Conservation (phyloP, 2,113 vertebrate species). For the Cryptomyrus ogoouensis region DNA sequence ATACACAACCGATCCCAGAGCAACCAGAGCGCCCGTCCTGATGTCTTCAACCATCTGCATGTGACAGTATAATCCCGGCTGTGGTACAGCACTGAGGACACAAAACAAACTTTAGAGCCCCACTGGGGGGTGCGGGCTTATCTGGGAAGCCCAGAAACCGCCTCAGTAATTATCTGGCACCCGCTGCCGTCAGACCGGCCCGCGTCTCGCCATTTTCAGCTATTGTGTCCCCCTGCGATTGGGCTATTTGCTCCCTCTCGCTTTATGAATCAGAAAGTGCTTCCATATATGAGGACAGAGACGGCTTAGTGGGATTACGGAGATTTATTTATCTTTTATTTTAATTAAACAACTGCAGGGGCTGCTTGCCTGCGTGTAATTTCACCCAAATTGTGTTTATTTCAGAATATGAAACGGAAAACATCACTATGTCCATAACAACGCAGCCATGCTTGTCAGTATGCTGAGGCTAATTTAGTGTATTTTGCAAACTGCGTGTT, state of each 20-base stretch:
- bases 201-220: not conserved
- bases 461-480: not conserved
- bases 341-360: not conserved
- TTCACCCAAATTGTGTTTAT: not conserved
- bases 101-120: not conserved
- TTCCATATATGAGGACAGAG: not conserved
- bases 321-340: constrained; percentile 7
- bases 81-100: constrained; percentile 3
- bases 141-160: constrained; percentile 19
- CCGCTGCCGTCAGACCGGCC: not conserved
- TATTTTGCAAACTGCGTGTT: not conserved
- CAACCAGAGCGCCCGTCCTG: not conserved
- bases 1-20: not conserved
- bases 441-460: not conserved
- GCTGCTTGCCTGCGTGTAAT: not conserved
- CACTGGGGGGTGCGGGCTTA: not conserved
- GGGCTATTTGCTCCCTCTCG: not conserved
- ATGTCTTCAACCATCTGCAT: not conserved
- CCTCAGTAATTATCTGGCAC: constrained; percentile 11
- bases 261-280: constrained; percentile 11
- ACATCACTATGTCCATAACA: not conserved
- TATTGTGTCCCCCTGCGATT: not conserved
- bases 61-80: not conserved
- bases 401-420: not conserved
- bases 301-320: not conserved